Percentiles rank a stretch among this genome's conserved stretches.
Evolutionary conservation across 2,888 invertebrate species (phyloP).

Genomic region (Hedychridium roseum): DNA sequence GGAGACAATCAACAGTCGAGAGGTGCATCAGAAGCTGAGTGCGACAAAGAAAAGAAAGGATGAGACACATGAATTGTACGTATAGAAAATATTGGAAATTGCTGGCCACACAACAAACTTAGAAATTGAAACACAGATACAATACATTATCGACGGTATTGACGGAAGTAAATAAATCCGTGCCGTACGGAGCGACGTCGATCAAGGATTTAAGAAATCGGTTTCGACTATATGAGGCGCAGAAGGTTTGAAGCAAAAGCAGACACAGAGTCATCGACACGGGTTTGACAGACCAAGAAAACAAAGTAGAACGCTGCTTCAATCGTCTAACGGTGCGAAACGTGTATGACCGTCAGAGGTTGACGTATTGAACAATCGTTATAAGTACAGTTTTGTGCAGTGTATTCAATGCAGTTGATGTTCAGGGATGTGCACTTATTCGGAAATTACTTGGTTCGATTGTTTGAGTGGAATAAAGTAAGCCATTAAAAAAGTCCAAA

Average conservation of each 20-base stretch:
- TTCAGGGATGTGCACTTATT: no score
- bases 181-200: conserved; percentile 17
- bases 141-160: conserved; percentile 25
- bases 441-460: no score
- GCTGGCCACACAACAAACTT: conserved; percentile 21
- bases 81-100: conserved; percentile 20
- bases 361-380: no score
- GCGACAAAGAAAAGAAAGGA: conserved; percentile 2
- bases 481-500: no score
- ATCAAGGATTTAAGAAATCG: conserved; percentile 19
- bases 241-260: not conserved
- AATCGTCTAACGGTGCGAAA: no score
- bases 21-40: conserved; percentile 5
- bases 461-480: no score
- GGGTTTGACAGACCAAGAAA: not conserved
- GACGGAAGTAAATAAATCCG: conserved; percentile 16
- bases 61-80: conserved; percentile 16
- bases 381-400: no score
- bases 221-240: conserved; percentile 10
- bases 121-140: conserved; percentile 18
- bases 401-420: no score
- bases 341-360: no score
- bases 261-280: not conserved
- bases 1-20: conserved; percentile 1
- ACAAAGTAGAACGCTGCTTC: not conserved